Evolutionary conservation across 2,113 vertebrate species (phyloP), one percentile per base, ranked within the genome.

Genomic region (Ammospiza nelsoni): DNA sequence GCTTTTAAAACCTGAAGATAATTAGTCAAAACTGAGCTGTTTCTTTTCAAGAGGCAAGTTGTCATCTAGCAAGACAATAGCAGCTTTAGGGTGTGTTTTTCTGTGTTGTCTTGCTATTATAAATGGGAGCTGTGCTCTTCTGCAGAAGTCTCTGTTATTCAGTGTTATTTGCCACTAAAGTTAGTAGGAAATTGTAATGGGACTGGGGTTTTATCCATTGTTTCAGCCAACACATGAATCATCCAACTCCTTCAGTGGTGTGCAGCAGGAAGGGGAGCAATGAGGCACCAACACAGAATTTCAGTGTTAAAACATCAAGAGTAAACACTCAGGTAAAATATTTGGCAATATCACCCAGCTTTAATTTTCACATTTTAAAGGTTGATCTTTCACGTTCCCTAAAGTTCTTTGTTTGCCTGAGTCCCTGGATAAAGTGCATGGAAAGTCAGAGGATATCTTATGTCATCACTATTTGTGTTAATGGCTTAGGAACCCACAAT

Each of bases 391-490:
- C 29, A 35, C 21, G 43, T 92, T 37, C 49, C 41, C 33, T 94
- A 23, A 57, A 72, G 49, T 93, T 89, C 92, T 94, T 96, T 96
- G 95, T 95, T 95, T 1, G 27, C n/a, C 43, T 33, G 62, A 79
- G 76, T 82, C 85, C 86, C 88, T 87, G 66, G 66, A 84, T 93
- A 96, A 96, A 96, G 90, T 6, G 2, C 69, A 63, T 43, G 68
- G 74, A 88, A 85, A 89, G 49, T 58, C 94, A 94, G 95, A 90
- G 89, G 86, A 85, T 91, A 93, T 92, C 87, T 95, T 90, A 94
- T 96, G 94, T 95, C 95, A 94, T 95, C 97, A 95, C 90, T 87
- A 94, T 96, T 97, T 97, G 91, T 97, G 94, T 96, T 96, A 97
- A 96, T 95, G 95, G 90, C 94, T 95, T 94, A 92, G 94, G 96